Conservation (phyloP, 2,113 vertebrate species). For the Mionectes macconnelli region DNA sequence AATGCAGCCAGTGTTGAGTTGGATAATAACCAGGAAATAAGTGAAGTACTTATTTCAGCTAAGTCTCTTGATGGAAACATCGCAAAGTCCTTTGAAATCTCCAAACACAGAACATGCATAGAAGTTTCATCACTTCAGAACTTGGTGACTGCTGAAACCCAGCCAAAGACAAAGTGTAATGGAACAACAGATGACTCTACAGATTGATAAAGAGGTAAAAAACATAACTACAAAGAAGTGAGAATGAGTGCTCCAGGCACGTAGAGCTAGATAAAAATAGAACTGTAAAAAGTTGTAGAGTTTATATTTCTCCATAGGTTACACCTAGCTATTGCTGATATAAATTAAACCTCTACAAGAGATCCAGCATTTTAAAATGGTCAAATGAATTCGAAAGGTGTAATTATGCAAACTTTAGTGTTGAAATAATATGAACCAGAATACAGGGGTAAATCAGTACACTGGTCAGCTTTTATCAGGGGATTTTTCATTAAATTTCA, state of each 20-base stretch:
- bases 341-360: background rate
- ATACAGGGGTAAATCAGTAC: background rate
- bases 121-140: conserved; percentile 16
- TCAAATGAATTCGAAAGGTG: background rate
- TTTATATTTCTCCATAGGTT: background rate
- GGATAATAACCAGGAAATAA: conserved; percentile 37
- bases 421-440: background rate
- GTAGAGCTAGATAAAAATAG: background rate
- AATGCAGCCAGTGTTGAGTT: conserved; percentile 27
- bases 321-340: background rate
- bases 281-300: background rate
- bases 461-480: background rate
- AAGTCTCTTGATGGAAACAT: conserved; percentile 19
- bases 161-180: background rate
- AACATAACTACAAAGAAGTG: background rate
- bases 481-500: background rate
- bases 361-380: background rate
- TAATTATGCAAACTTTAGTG: background rate
- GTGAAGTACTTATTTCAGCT: background rate
- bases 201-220: conserved; percentile 68
- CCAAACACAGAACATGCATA: background rate
- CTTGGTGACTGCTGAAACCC: background rate
- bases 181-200: background rate
- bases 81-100: conserved; percentile 30
- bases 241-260: background rate